A percentile compares a stretch with the other conserved stretches of the same genome.
These are phyloP conservation scores for Ascidia mentula DNA, from an alignment of 23 tunicate genomes.

Conservation along the genomic window DNA sequence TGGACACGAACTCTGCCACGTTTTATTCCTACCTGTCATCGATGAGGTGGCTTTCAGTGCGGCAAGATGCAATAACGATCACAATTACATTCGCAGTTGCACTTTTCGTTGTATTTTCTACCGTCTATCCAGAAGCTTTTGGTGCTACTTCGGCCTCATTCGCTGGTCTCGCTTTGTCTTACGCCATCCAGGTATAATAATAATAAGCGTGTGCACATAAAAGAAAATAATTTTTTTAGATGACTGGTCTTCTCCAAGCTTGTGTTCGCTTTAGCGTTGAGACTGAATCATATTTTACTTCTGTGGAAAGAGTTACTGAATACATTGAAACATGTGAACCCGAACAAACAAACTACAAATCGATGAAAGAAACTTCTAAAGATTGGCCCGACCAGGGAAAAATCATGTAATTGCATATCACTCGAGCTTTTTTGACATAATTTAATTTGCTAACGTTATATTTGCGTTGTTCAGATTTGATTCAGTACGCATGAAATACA, in stretches of 20 bases:
- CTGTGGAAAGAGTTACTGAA: constrained; percentile 72
- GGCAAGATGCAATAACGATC: constrained; percentile 49
- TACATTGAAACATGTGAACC: constrained; percentile 46
- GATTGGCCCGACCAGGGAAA: constrained; percentile 64
- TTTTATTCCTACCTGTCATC: constrained; percentile 33
- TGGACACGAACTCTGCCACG: constrained; percentile 24
- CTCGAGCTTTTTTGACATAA: too few species aligned
- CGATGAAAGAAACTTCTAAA: constrained; percentile 19
- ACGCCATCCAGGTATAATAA: constrained; percentile 50
- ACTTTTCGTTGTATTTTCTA: constrained; percentile 52
- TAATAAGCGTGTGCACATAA: not conserved
- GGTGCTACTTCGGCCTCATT: constrained; percentile 54
- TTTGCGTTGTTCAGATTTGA: constrained; percentile 39
- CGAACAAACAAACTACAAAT: constrained; percentile 35
- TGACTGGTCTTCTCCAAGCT: constrained; percentile 80
- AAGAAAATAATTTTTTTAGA: constrained; percentile 18
- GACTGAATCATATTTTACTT: constrained; percentile 70
- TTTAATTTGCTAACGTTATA: not conserved
- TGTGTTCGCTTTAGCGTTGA: constrained; percentile 73
- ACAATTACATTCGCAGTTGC: constrained; percentile 34
- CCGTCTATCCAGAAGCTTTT: constrained; percentile 36
- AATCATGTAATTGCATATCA: constrained; percentile 46
- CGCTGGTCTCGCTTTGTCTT: constrained; percentile 69
- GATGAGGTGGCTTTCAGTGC: constrained; percentile 68
- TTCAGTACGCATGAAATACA: constrained; percentile 60